A percentile compares a stretch with the other conserved stretches of the same genome.
Conservation (phyloP, 2,888 invertebrate species). For the Netelia inedita region DNA sequence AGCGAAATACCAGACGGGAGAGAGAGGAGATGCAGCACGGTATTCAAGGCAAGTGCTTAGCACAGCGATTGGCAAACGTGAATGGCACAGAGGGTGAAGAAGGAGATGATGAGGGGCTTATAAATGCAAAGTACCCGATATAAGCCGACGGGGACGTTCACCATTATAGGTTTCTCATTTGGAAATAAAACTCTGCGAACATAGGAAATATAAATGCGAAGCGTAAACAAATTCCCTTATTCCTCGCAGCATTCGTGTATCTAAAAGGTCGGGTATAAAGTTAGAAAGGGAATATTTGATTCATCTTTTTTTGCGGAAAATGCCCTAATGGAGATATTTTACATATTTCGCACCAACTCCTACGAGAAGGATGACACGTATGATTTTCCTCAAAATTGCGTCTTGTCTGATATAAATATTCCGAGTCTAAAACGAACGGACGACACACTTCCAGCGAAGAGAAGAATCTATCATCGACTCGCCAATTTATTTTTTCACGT, state of each 20-base stretch:
- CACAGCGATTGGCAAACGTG: constrained; percentile 55
- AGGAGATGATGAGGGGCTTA: constrained; percentile 53
- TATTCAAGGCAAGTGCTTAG: constrained; percentile 53
- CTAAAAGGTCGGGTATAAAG: not conserved
- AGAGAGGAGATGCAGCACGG: constrained; percentile 32
- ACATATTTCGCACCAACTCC: not conserved
- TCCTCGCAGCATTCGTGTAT: not conserved
- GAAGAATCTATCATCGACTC: constrained; percentile 38
- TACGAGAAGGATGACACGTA: not conserved
- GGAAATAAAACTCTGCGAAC: constrained; percentile 36
- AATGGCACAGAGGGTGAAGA: constrained; percentile 44
- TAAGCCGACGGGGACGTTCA: constrained; percentile 48
- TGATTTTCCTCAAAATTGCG: constrained; percentile 10
- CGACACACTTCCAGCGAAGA: constrained; percentile 7
- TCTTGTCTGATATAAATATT: constrained; percentile 7
- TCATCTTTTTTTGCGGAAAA: too few species aligned
- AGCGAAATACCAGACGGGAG: constrained; percentile 43
- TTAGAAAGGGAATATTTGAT: constrained; percentile 2
- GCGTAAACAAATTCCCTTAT: not conserved
- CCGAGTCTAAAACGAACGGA: constrained; percentile 3
- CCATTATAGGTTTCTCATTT: constrained; percentile 46
- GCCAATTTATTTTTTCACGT: constrained; percentile 29
- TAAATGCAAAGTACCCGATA: constrained; percentile 53
- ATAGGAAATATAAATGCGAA: constrained; percentile 37
- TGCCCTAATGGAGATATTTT: not conserved